Percentiles rank a stretch among this genome's conserved stretches.
Conservation (phyloP, 1,140 invertebrate species). For the Drosophila kanapiae region DNA sequence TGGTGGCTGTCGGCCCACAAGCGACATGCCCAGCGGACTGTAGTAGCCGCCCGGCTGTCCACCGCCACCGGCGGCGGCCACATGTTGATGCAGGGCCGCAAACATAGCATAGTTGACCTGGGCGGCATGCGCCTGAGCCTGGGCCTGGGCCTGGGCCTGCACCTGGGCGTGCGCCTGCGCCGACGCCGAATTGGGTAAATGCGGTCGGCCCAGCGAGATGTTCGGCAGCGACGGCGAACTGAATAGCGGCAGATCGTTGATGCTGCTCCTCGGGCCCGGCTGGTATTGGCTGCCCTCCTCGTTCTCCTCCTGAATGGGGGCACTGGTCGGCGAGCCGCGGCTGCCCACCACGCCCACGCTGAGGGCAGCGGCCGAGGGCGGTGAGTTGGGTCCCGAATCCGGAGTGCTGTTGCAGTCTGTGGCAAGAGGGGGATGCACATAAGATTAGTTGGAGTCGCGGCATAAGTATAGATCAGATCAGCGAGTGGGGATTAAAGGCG, state of each 20-base stretch:
- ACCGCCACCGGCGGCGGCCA: conserved; percentile 36
- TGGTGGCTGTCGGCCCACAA: conserved; percentile 52
- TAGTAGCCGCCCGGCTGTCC: conserved; percentile 71
- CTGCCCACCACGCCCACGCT: conserved; percentile 85
- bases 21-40: conserved; percentile 68
- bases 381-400: conserved; percentile 94
- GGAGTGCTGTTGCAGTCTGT: conserved; percentile 88
- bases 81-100: conserved; percentile 76
- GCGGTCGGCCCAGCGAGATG: conserved; percentile 95
- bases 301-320: conserved; percentile 91
- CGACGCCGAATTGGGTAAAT: conserved; percentile 86
- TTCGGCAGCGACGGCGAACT: conserved; percentile 98
- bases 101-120: conserved; percentile 68
- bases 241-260: conserved; percentile 90
- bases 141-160: conserved; percentile 50
- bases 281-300: conserved; percentile 84
- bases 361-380: conserved; percentile 88
- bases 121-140: conserved; percentile 73
- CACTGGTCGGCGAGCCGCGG: conserved; percentile 87
- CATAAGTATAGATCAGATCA: background rate
- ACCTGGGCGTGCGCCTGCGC: conserved; percentile 72
- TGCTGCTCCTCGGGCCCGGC: conserved; percentile 83
- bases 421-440: background rate
- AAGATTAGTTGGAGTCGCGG: background rate
- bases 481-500: background rate